These are phyloP conservation scores for Scolanthus callimorphus DNA, from an alignment of 92 coral and sea anemone genomes.

Conservation along the genomic window DNA sequence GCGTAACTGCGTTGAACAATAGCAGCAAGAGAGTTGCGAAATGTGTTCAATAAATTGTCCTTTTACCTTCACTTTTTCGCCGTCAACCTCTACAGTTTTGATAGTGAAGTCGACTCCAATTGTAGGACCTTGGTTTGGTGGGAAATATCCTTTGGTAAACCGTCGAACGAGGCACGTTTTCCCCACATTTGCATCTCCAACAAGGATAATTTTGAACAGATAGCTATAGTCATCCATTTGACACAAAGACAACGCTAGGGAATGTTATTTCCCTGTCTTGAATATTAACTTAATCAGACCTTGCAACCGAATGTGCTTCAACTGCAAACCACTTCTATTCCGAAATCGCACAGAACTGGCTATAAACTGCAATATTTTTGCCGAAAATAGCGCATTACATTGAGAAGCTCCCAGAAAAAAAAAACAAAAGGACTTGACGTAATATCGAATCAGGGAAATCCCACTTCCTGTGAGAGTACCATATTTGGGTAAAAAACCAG, in stretches of 20 bases:
- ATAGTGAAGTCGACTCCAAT: conserved; percentile 98
- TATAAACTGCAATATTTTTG: conserved; percentile 8
- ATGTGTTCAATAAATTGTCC: neutral
- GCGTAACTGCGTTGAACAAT: too few species aligned
- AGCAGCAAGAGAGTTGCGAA: too few species aligned
- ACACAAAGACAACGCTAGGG: neutral
- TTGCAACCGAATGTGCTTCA: neutral
- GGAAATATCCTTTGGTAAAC: conserved; percentile 91
- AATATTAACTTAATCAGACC: neutral
- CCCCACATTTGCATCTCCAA: conserved; percentile 99
- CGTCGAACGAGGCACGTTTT: conserved; percentile 96
- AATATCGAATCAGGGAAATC: conserved; percentile 25
- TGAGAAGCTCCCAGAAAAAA: conserved; percentile 8
- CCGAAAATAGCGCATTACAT: conserved; percentile 28
- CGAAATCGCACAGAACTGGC: conserved; percentile 2
- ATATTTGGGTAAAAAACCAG: conserved; percentile 5
- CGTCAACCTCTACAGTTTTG: conserved; percentile 91
- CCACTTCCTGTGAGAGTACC: conserved; percentile 33
- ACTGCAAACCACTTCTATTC: conserved; percentile 6
- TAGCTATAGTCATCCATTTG: conserved; percentile 84
- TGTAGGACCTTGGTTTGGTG: conserved; percentile 94
- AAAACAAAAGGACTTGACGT: conserved; percentile 24
- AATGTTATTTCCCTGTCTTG: neutral
- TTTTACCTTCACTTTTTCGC: conserved; percentile 89
- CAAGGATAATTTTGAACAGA: conserved; percentile 90